phyloP scores from a whole-genome alignment of 2,888 invertebrate species.

The Lasioglossum zephyrum region DNA sequence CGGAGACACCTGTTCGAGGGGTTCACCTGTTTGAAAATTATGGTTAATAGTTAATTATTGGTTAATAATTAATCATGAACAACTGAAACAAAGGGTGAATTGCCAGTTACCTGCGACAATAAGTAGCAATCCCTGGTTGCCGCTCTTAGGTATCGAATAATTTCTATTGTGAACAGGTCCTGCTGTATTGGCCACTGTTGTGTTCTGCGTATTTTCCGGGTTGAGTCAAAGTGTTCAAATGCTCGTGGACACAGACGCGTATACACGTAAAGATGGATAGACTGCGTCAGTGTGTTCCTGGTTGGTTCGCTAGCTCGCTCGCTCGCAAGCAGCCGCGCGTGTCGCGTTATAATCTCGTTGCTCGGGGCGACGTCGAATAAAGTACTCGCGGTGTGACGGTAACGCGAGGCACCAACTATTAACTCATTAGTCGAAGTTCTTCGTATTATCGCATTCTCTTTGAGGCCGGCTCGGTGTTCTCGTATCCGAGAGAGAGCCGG shows the following conservation, averaged over 20 bases:
- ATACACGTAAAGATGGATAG: background rate
- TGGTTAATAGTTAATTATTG: too few species aligned
- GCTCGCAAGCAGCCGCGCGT: background rate
- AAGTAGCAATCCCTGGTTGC: background rate
- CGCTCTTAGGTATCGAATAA: too few species aligned
- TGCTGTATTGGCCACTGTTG: background rate
- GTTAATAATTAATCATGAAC: background rate
- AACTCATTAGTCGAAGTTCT: constrained; percentile 82
- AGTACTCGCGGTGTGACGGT: constrained; percentile 71
- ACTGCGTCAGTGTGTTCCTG: background rate
- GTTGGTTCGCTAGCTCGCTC: constrained; percentile 9
- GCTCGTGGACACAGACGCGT: background rate
- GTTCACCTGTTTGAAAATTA: background rate
- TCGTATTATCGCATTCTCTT: constrained; percentile 82
- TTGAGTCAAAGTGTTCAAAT: background rate
- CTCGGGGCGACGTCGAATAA: constrained; percentile 75
- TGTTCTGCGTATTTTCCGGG: background rate
- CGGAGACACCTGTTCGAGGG: background rate
- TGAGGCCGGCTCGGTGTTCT: constrained; percentile 76
- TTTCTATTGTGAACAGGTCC: background rate
- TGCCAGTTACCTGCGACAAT: background rate
- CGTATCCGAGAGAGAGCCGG: constrained; percentile 44
- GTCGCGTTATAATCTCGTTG: constrained; percentile 73
- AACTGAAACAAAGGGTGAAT: background rate
- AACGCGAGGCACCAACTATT: constrained; percentile 79